Conservation (phyloP, 1,140 invertebrate genomes). For the Microvelia longipes region DNA sequence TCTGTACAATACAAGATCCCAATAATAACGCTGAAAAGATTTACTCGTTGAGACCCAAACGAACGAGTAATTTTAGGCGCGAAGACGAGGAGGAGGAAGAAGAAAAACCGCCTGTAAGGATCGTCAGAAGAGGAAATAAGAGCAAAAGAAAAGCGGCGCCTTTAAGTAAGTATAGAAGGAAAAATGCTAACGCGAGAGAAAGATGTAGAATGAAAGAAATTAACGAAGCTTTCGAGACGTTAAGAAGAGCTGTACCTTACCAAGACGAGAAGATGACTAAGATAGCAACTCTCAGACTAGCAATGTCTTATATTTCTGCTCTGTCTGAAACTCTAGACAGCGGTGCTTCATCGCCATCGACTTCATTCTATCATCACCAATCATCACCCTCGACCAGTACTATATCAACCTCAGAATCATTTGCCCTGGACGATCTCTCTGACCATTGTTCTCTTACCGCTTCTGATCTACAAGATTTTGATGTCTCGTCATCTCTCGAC, state of each 20-base stretch:
- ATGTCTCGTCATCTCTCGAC: not conserved
- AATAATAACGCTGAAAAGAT: slow-evolving; percentile 21
- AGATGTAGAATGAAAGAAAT: slow-evolving; percentile 73
- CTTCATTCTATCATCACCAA: too few species aligned
- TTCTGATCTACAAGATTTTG: not conserved
- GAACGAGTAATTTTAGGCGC: slow-evolving; percentile 4
- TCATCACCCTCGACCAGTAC: not conserved
- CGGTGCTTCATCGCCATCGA: not conserved
- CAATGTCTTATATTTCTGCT: slow-evolving; percentile 75
- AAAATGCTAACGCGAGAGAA: slow-evolving; percentile 78
- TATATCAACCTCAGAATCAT: not conserved
- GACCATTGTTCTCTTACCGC: not conserved
- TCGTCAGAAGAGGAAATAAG: slow-evolving; percentile 20
- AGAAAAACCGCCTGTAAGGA: not conserved
- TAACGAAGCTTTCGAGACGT: slow-evolving; percentile 67
- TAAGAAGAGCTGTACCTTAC: slow-evolving; percentile 54
- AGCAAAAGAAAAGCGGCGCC: slow-evolving; percentile 56
- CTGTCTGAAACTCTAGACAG: slow-evolving; percentile 31
- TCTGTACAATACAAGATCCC: not conserved
- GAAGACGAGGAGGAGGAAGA: slow-evolving; percentile 19
- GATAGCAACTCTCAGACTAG: slow-evolving; percentile 69
- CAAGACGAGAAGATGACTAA: slow-evolving; percentile 60
- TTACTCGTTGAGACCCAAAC: slow-evolving; percentile 22
- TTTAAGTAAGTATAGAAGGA: slow-evolving; percentile 73
- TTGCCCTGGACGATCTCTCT: not conserved